phyloP scores from a whole-genome alignment of 2,113 vertebrate species.

The Eptatretus burgeri region DNA sequence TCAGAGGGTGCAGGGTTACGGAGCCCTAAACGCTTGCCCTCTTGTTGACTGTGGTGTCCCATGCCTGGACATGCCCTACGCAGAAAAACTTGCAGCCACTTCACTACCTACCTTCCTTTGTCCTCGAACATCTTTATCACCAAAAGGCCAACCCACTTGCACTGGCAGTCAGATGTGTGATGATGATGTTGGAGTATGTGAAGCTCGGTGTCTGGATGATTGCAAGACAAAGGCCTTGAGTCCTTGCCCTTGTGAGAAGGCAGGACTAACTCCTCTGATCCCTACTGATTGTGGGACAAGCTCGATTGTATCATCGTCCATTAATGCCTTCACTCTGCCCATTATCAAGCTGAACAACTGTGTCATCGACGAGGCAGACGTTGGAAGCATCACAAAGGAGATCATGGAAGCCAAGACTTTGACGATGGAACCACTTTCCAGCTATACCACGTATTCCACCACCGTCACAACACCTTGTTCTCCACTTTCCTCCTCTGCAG shows the following conservation, averaged over 20 bases:
- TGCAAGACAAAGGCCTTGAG: too few species aligned
- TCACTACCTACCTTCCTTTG: too few species aligned
- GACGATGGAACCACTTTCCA: conserved; percentile 2
- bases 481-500: neutral
- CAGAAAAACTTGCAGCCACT: too few species aligned
- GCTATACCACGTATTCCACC: conserved; percentile 3
- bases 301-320: conserved; percentile 43
- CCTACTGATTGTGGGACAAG: conserved; percentile 24
- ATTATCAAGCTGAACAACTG: conserved; percentile 35
- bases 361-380: conserved; percentile 19
- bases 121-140: too few species aligned
- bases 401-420: conserved; percentile 15
- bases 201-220: too few species aligned
- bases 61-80: too few species aligned
- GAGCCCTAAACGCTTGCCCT: conserved; percentile 32
- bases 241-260: too few species aligned
- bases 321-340: conserved; percentile 50
- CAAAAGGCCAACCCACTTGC: too few species aligned
- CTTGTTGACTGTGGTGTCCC: too few species aligned
- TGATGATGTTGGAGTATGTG: too few species aligned
- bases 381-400: conserved; percentile 12
- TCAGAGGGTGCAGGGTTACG: conserved; percentile 38
- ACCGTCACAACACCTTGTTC: conserved; percentile 8
- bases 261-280: too few species aligned
- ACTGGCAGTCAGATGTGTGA: too few species aligned